A percentile compares a stretch with the other conserved stretches of the same genome.
These are phyloP conservation scores for Smutsia gigantea DNA, from an alignment of 2,797 vertebrate species.

Conservation along the genomic window DNA sequence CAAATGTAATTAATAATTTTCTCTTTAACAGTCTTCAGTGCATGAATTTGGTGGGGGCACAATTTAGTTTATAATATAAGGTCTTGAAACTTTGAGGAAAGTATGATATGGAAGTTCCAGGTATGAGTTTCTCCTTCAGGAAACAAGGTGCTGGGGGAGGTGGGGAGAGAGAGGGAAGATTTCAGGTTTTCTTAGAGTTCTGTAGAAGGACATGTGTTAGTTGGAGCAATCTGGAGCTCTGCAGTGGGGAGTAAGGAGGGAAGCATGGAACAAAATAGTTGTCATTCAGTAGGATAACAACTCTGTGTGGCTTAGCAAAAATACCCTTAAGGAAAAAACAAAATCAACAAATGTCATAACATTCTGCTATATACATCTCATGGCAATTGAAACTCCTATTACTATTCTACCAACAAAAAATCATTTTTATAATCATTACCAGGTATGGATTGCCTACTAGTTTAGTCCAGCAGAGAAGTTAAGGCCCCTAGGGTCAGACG, in stretches of 20 bases:
- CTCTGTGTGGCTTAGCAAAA: constrained; percentile 15
- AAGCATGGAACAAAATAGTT: background rate
- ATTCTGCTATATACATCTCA: background rate
- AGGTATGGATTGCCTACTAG: background rate
- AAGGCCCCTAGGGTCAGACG: background rate
- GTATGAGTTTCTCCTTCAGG: background rate
- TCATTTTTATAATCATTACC: background rate
- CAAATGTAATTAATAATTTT: background rate
- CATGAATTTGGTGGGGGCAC: background rate
- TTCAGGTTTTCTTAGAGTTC: background rate
- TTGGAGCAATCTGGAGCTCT: background rate
- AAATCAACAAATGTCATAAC: background rate
- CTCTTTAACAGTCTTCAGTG: background rate
- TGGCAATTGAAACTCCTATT: background rate
- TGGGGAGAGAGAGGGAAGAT: background rate
- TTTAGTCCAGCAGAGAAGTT: background rate
- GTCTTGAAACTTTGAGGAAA: background rate
- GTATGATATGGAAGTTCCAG: background rate
- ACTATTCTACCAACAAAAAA: background rate
- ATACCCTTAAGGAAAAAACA: background rate
- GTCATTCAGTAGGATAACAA: background rate
- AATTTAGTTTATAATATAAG: background rate
- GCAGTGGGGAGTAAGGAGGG: background rate
- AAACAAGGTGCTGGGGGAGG: background rate
- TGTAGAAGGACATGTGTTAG: background rate